Conservation (phyloP, 2,888 invertebrate genomes). For the Drosophila koepferae region DNA sequence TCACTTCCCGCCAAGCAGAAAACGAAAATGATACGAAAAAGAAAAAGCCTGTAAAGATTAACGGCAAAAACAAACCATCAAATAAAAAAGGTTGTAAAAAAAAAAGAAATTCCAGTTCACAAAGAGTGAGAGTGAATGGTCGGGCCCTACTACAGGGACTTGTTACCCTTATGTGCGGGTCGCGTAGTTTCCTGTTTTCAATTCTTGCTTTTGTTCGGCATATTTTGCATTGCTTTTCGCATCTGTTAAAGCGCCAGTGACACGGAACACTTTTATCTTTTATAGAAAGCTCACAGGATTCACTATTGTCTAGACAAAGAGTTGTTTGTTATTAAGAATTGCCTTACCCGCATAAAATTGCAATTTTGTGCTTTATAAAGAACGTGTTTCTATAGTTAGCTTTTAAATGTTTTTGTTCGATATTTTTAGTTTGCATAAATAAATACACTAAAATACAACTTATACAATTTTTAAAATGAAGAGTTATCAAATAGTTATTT, state of each 20-base stretch:
- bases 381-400: background rate
- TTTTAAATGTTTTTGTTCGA: background rate
- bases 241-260: constrained; percentile 12
- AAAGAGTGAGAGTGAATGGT: constrained; percentile 54
- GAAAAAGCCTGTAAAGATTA: constrained; percentile 58
- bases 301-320: constrained; percentile 24
- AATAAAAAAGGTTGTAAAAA: constrained; percentile 22
- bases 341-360: constrained; percentile 3
- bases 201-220: constrained; percentile 28
- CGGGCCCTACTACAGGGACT: background rate
- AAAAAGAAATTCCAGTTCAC: constrained; percentile 11
- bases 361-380: background rate
- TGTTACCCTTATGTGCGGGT: constrained; percentile 15
- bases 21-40: constrained; percentile 3
- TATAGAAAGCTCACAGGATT: constrained; percentile 15
- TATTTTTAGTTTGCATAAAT: background rate
- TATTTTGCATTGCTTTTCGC: constrained; percentile 12
- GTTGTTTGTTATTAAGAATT: constrained; percentile 10
- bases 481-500: constrained; percentile 1
- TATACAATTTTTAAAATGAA: background rate
- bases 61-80: constrained; percentile 57
- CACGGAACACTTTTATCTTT: constrained; percentile 17
- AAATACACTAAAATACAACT: background rate
- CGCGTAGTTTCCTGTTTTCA: constrained; percentile 33
- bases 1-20: constrained; percentile 72